Percentiles rank a stretch among this genome's conserved stretches.
These are phyloP conservation scores for Mus spicilegus DNA, from an alignment of 2,113 vertebrate species.

Conservation along the genomic window DNA sequence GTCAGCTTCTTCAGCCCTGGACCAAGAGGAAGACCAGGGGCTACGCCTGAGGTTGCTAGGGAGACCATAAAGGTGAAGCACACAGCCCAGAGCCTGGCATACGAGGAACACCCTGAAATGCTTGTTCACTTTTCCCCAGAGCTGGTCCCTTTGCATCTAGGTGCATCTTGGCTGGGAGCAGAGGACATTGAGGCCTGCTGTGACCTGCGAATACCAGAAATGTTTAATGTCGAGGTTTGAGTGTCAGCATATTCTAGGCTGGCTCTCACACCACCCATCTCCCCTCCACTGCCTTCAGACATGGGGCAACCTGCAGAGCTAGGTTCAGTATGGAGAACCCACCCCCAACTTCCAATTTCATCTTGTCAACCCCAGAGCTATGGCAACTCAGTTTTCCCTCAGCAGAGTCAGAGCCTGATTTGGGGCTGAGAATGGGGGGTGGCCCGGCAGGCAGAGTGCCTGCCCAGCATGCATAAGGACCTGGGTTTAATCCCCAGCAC, in stretches of 20 bases:
- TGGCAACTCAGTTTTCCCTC: background rate
- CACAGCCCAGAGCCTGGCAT: background rate
- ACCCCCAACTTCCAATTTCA: background rate
- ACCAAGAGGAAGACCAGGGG: no score
- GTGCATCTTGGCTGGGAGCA: background rate
- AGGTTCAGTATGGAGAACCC: accelerated
- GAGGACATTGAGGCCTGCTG: background rate
- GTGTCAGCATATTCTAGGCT: no score
- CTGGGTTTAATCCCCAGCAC: background rate
- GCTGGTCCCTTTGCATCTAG: background rate
- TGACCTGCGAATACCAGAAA: background rate
- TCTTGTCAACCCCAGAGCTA: background rate
- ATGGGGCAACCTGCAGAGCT: background rate
- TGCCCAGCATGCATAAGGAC: background rate
- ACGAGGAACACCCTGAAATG: background rate
- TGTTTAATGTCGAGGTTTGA: background rate
- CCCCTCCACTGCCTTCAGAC: background rate
- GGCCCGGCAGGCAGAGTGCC: background rate
- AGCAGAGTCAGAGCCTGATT: background rate
- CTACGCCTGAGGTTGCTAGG: background rate
- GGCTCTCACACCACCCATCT: background rate
- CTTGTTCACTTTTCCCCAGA: background rate
- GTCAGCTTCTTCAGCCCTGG: background rate
- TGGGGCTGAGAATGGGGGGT: no score
- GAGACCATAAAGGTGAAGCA: background rate